Base-by-base conservation (phyloP, 1,140 invertebrate species). In the Drosophila cardini region DNA sequence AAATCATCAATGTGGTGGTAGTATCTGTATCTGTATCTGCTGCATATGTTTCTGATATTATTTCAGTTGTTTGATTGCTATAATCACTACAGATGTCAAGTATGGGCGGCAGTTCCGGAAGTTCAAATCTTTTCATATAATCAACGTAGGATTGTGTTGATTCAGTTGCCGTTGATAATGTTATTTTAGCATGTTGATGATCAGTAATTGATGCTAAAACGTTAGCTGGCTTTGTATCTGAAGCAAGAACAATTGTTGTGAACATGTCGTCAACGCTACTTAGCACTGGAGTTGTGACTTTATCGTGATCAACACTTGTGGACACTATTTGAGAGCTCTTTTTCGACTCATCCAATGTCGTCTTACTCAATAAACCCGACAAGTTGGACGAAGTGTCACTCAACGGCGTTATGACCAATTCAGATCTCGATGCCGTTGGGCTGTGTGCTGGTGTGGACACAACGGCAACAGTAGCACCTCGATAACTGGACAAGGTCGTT, bases 121-220 rank as follows among this genome's bases (percentile, higher is more conserved):
- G 63, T 10, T 90, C 76, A 77, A 90, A 90, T 50, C 80, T 68
- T 53, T 90, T 90, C 81, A 90, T 86, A 56, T 90, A 90, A 46
- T 90, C 81, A 26, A 60, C 40, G 21, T 90, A 90, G 11, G 84
- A 80, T 11, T 75, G 42, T 4, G 73, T 61, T n/a, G 67, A 60
- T 32, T 11, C 16, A 9, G 43, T 8, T 45, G n/a, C 52, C 21
- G 52, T 58, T 10, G 9, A 3, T 5, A 26, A 26, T 26, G 4
- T 26, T 26, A 5, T 4, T 4, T 26, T 26, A 26, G 4, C 21
- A 5, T 26, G 21, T 4, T 26, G 68, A 71, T 36, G 36, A 56
- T 34, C 45, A 46, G 58, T 32, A 67, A 57, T 57, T 46, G 64
- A 80, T 9, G 34, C 58, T 43, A 7, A 26, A 32, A 52, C 32